Evolutionary conservation across 2,888 invertebrate genomes (phyloP).

Genomic region (Crematogaster levior): DNA sequence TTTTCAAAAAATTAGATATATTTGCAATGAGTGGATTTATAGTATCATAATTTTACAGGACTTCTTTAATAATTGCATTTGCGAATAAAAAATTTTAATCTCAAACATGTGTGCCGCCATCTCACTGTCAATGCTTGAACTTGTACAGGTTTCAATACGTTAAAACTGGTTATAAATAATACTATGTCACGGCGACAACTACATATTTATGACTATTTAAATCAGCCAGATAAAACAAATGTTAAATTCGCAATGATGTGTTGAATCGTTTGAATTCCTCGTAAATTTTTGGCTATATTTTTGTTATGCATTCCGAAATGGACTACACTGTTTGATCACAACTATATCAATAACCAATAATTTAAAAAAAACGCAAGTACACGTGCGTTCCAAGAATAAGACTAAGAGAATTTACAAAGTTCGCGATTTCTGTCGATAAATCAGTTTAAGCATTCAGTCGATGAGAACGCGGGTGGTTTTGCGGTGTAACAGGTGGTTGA

Average conservation of each 20-base stretch:
- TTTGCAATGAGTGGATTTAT: not conserved
- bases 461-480: constrained; percentile 79
- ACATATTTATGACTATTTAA: constrained; percentile 55
- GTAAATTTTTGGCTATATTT: constrained; percentile 18
- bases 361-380: constrained; percentile 5
- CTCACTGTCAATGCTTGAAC: constrained; percentile 45
- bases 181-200: constrained; percentile 30
- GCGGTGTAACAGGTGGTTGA: constrained; percentile 84
- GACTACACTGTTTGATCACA: not conserved
- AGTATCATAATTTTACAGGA: constrained; percentile 5
- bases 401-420: constrained; percentile 67
- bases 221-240: constrained; percentile 44
- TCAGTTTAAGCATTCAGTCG: constrained; percentile 81
- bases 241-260: constrained; percentile 47
- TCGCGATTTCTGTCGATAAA: constrained; percentile 82
- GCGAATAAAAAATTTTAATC: constrained; percentile 24
- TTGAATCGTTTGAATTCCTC: constrained; percentile 20
- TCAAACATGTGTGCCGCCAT: constrained; percentile 48
- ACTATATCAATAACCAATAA: constrained; percentile 23
- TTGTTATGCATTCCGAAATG: constrained; percentile 7
- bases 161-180: constrained; percentile 49
- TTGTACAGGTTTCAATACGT: constrained; percentile 37
- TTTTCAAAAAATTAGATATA: not conserved
- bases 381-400: constrained; percentile 54
- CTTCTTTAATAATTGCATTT: constrained; percentile 3